Evolutionary conservation across 1,140 invertebrate species (phyloP).

Genomic region (Rhagoletis zephyria): DNA sequence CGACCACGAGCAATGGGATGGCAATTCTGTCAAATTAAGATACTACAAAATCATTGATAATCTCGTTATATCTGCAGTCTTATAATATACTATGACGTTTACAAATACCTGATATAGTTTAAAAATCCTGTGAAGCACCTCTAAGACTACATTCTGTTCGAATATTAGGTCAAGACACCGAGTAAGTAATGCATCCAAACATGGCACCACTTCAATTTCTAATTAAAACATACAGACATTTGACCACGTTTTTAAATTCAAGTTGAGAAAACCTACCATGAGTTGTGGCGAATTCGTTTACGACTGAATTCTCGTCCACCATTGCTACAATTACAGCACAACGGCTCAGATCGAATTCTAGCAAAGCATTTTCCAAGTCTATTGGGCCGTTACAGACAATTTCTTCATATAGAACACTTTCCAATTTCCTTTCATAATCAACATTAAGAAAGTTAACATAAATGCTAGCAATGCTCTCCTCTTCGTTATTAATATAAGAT

Average conservation of each 20-base stretch:
- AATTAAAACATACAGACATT: not conserved
- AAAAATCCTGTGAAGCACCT: not conserved
- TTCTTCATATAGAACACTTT: constrained; percentile 21
- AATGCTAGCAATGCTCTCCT: constrained; percentile 10
- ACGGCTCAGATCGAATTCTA: constrained; percentile 32
- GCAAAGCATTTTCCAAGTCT: not conserved
- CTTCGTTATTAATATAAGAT: constrained; percentile 39
- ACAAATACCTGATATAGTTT: constrained; percentile 1
- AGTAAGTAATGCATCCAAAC: constrained; percentile 53
- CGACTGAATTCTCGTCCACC: not conserved
- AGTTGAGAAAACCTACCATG: not conserved
- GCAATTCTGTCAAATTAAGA: not conserved
- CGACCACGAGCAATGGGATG: constrained; percentile 15
- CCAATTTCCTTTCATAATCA: not conserved
- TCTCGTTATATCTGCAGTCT: not conserved
- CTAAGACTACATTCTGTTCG: not conserved
- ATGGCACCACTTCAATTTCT: constrained; percentile 52
- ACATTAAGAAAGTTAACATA: constrained; percentile 49
- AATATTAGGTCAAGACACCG: constrained; percentile 46
- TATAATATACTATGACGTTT: not conserved
- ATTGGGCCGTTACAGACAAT: not conserved
- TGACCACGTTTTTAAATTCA: not conserved
- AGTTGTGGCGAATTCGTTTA: not conserved
- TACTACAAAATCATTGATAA: not conserved
- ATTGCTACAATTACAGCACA: constrained; percentile 47